phyloP scores from a whole-genome alignment of 2,113 vertebrate genomes.

The Alethe diademata region DNA sequence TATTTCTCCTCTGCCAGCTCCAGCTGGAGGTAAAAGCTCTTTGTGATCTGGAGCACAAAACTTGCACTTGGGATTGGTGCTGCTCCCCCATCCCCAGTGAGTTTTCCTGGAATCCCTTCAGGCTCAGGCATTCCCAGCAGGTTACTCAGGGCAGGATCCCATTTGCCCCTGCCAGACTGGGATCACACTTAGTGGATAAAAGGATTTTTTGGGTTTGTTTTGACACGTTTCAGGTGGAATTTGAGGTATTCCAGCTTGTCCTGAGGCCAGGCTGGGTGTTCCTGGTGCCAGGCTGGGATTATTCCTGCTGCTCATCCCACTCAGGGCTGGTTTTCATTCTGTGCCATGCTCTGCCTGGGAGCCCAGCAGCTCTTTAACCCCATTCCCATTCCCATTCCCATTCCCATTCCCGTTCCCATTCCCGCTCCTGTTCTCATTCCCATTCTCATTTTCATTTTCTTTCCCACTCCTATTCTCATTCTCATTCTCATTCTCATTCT shows the following conservation, averaged over 20 bases:
- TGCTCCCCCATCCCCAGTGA: accelerated
- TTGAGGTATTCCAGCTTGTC: neutral
- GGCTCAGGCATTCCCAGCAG: neutral
- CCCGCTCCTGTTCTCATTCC: no score
- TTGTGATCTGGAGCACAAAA: neutral
- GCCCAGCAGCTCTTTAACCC: conserved; percentile 27
- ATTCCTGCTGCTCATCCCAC: neutral
- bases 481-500: no score
- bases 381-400: neutral
- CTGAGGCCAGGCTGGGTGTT: accelerated
- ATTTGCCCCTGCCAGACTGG: neutral
- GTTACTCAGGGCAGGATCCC: neutral
- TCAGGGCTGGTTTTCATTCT: conserved; percentile 23
- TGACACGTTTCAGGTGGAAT: neutral
- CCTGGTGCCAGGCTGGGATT: neutral
- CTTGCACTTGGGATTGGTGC: neutral
- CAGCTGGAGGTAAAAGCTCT: neutral
- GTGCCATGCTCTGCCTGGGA: neutral
- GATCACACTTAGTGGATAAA: neutral
- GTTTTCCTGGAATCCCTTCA: neutral
- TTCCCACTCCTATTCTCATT: no score
- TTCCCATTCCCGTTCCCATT: no score
- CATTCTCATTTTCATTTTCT: no score
- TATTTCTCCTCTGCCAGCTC: neutral
- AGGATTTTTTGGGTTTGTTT: neutral